phyloP scores from a whole-genome alignment of 2,888 invertebrate species.

The Prenolepis imparis region DNA sequence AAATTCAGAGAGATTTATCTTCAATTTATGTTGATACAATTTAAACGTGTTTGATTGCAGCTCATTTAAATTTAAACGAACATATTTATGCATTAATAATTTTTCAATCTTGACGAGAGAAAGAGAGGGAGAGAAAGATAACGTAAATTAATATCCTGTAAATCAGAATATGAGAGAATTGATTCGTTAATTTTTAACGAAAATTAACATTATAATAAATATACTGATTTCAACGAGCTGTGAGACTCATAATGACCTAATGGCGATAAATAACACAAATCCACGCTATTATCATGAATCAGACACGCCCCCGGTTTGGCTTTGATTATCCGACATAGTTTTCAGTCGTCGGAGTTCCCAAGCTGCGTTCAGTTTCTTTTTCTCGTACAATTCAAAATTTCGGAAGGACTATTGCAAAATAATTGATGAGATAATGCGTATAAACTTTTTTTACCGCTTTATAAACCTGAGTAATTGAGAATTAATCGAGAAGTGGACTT shows the following conservation, averaged over 20 bases:
- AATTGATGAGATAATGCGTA: background rate
- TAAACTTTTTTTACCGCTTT: background rate
- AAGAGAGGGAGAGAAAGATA: background rate
- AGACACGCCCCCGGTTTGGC: slow-evolving; percentile 67
- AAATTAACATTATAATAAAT: background rate
- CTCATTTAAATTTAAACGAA: background rate
- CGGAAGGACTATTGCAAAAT: background rate
- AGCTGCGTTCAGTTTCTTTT: slow-evolving; percentile 22
- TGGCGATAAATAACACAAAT: slow-evolving; percentile 51
- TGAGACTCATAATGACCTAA: background rate
- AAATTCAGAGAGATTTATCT: background rate
- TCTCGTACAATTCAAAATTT: background rate
- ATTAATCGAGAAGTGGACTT: background rate
- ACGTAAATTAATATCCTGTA: background rate
- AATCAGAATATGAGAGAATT: background rate
- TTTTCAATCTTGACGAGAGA: slow-evolving; percentile 1
- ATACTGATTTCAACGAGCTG: background rate
- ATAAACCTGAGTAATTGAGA: background rate
- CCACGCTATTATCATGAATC: slow-evolving; percentile 56
- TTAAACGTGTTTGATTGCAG: background rate
- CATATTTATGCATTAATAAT: background rate
- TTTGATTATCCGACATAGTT: slow-evolving; percentile 58
- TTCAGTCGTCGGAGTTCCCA: slow-evolving; percentile 7
- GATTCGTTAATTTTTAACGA: background rate
- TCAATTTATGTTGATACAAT: background rate